Evolutionary conservation across 1,140 invertebrate species (phyloP).

Genomic region (Luehdorfia chinensis): DNA sequence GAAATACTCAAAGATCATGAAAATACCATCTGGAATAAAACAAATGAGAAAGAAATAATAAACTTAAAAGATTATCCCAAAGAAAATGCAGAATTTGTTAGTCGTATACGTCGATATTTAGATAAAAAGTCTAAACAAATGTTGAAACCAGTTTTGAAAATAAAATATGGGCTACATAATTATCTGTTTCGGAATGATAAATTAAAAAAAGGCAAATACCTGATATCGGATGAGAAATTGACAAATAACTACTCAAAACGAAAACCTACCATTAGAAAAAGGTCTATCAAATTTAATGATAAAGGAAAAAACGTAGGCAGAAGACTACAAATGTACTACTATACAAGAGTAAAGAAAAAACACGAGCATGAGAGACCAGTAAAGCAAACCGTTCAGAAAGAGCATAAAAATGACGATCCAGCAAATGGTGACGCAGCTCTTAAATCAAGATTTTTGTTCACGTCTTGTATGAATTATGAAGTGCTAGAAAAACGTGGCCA

Average conservation of each 20-base stretch:
- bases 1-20: constrained; percentile 2
- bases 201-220: constrained; percentile 12
- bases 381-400: constrained; percentile 17
- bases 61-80: constrained; percentile 19
- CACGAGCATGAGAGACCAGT: constrained; percentile 20
- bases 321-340: constrained; percentile 25
- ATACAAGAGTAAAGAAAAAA: constrained; percentile 28
- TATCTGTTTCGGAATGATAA: constrained; percentile 25
- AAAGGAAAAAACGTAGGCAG: constrained; percentile 19
- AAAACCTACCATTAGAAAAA: constrained; percentile 16
- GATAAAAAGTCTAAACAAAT: constrained; percentile 37
- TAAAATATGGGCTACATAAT: constrained; percentile 29
- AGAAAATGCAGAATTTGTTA: constrained; percentile 44
- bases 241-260: constrained; percentile 3
- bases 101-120: constrained; percentile 54
- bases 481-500: constrained; percentile 83
- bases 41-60: constrained; percentile 20
- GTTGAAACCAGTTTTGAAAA: constrained; percentile 28
- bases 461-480: constrained; percentile 90
- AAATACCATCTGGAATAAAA: constrained; percentile 21
- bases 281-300: constrained; percentile 3
- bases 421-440: constrained; percentile 78
- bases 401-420: constrained; percentile 34
- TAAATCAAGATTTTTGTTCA: constrained; percentile 89
- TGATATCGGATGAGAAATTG: constrained; percentile 16